phyloP scores from a whole-genome alignment of 2,113 vertebrate genomes.

The Grammomys surdaster region DNA sequence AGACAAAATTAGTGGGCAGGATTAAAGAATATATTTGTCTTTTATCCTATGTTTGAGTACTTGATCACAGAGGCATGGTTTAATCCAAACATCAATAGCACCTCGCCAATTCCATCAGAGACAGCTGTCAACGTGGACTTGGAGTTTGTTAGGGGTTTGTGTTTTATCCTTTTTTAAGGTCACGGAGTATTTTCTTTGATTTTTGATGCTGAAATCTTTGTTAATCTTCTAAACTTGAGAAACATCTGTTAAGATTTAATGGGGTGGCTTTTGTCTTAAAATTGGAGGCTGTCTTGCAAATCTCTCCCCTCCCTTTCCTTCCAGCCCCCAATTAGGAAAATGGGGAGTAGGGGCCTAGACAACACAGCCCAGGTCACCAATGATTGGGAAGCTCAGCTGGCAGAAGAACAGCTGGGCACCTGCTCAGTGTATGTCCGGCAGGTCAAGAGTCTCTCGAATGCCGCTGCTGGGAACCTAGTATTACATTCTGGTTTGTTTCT shows the following conservation, averaged over 20 bases:
- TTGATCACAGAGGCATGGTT: constrained; percentile 96
- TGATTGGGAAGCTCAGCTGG: constrained; percentile 60
- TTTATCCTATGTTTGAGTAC: constrained; percentile 97
- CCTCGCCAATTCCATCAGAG: constrained; percentile 93
- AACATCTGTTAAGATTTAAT: constrained; percentile 92
- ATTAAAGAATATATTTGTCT: constrained; percentile 96
- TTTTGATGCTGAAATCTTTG: constrained; percentile 93
- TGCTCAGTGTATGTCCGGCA: constrained; percentile 61
- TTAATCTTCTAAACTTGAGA: constrained; percentile 94
- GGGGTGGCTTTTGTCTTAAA: constrained; percentile 90
- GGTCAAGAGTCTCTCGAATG: constrained; percentile 24
- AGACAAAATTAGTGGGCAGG: constrained; percentile 92
- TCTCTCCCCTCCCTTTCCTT: constrained; percentile 71
- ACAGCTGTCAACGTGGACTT: constrained; percentile 91
- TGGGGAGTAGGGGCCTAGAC: neutral
- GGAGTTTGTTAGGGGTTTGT: constrained; percentile 91
- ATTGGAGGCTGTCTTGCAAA: constrained; percentile 86
- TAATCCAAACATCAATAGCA: constrained; percentile 97
- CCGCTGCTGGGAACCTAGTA: constrained; percentile 39
- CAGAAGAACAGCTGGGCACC: neutral
- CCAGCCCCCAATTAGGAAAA: constrained; percentile 74
- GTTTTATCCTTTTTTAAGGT: constrained; percentile 91
- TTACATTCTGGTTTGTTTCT: constrained; percentile 82
- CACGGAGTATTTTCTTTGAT: constrained; percentile 94
- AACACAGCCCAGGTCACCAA: constrained; percentile 47